Percentiles rank a stretch among this genome's conserved stretches.
These are phyloP conservation scores for Aythya baeri DNA, from an alignment of 2,113 vertebrate genomes.

Conservation along the genomic window DNA sequence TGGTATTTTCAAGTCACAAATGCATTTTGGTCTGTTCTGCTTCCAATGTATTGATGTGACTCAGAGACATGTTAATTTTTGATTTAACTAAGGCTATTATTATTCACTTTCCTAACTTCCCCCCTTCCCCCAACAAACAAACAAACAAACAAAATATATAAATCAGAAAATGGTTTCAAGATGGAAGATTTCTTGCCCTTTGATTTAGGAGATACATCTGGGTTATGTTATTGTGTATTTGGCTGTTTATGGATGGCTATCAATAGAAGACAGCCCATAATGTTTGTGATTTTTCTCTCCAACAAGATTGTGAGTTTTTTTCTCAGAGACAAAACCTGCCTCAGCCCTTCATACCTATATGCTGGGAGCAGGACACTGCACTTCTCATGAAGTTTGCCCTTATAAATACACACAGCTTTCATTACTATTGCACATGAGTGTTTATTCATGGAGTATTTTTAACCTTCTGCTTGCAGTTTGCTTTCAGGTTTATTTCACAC, in stretches of 20 bases:
- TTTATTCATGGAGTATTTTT: background rate
- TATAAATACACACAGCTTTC: background rate
- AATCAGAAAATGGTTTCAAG: background rate
- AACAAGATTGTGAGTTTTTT: background rate
- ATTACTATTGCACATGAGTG: background rate
- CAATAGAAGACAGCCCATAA: background rate
- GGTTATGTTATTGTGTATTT: background rate
- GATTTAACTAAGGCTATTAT: background rate
- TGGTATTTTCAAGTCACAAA: background rate
- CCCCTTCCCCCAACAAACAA: background rate
- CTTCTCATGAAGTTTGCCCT: background rate
- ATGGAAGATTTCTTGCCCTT: background rate
- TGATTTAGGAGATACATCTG: background rate
- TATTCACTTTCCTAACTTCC: background rate
- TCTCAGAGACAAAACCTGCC: background rate
- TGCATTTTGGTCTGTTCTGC: background rate
- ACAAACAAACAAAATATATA: background rate
- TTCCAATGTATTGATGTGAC: background rate
- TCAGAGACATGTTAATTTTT: background rate
- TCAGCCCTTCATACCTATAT: background rate
- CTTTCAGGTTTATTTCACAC: background rate
- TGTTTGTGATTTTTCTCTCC: background rate
- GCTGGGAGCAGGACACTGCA: background rate
- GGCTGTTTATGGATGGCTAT: background rate
- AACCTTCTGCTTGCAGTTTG: background rate